A percentile compares a stretch with the other conserved stretches of the same genome.
phyloP scores from a whole-genome alignment of 2,888 invertebrate genomes.

The Chloroclystis v-ata region DNA sequence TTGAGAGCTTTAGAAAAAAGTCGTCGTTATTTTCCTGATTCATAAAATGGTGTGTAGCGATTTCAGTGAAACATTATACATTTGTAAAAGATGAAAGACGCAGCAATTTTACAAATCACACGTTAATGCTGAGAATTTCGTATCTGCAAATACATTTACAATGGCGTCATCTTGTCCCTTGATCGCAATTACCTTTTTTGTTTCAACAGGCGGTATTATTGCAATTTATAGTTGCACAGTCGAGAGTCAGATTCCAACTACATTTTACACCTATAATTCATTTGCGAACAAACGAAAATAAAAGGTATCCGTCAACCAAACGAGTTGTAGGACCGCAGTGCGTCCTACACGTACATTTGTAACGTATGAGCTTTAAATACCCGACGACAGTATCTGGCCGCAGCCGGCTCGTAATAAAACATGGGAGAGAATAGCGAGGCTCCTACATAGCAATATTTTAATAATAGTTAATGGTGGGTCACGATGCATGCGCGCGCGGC shows the following conservation, averaged over 20 bases:
- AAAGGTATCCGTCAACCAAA: slow-evolving; percentile 46
- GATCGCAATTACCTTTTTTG: slow-evolving; percentile 51
- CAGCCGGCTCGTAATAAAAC: slow-evolving; percentile 65
- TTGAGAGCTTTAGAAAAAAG: slow-evolving; percentile 46
- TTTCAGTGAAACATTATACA: slow-evolving; percentile 23
- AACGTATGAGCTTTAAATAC: slow-evolving; percentile 71
- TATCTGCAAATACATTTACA: slow-evolving; percentile 36
- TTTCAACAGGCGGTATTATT: slow-evolving; percentile 50
- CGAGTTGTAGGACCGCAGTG: slow-evolving; percentile 41
- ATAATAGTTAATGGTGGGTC: slow-evolving; percentile 76
- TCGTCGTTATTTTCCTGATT: slow-evolving; percentile 44
- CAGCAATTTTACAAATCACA: slow-evolving; percentile 19
- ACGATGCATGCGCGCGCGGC: slow-evolving; percentile 62
- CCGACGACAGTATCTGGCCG: slow-evolving; percentile 70
- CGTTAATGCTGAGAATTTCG: slow-evolving; percentile 22
- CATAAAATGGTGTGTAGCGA: slow-evolving; percentile 37
- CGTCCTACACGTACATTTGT: slow-evolving; percentile 69
- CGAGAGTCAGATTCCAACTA: slow-evolving; percentile 54
- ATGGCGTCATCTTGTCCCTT: slow-evolving; percentile 37
- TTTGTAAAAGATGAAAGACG: slow-evolving; percentile 21
- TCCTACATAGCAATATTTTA: slow-evolving; percentile 74
- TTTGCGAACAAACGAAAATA: slow-evolving; percentile 59
- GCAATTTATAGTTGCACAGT: slow-evolving; percentile 61
- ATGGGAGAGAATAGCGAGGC: slow-evolving; percentile 70
- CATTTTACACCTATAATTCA: slow-evolving; percentile 67